Conservation (phyloP, 2,797 vertebrate genomes). For the Anabas testudineus region DNA sequence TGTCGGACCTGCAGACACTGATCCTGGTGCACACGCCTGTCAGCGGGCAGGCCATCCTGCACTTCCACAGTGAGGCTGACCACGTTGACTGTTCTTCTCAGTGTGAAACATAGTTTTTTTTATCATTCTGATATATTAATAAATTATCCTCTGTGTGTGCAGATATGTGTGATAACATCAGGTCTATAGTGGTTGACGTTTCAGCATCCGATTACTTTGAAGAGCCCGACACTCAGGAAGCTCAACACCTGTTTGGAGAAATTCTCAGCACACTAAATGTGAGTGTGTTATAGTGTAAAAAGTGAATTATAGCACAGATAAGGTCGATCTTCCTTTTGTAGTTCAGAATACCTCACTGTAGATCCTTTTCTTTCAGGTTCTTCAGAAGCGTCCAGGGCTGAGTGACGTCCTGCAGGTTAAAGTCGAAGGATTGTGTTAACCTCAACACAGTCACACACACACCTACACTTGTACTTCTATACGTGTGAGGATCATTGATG, state of each 20-base stretch:
- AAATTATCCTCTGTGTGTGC: not conserved
- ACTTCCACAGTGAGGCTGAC: conserved; percentile 93
- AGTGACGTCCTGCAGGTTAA: conserved; percentile 68
- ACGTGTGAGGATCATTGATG: not conserved
- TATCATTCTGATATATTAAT: not conserved
- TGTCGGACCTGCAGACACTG: conserved; percentile 88
- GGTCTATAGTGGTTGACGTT: conserved; percentile 88
- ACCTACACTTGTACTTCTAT: not conserved
- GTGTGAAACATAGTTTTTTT: not conserved
- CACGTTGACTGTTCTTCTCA: fast-evolving
- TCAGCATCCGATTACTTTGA: conserved; percentile 91
- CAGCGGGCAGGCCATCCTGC: conserved; percentile 91
- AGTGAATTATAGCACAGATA: no score
- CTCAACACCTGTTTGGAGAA: conserved; percentile 90
- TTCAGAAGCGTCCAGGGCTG: conserved; percentile 67
- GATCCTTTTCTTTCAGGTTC: conserved; percentile 58
- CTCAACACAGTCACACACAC: not conserved
- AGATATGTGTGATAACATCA: conserved; percentile 85
- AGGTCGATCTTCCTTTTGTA: no score
- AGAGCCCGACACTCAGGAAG: conserved; percentile 88
- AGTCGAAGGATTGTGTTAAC: conserved; percentile 60
- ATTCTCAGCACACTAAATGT: conserved; percentile 92
- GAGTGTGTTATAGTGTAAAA: no score
- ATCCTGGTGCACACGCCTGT: conserved; percentile 89
- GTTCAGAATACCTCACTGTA: no score